Conservation (phyloP, 1,140 invertebrate genomes). For the Lasioglossum baleicum region DNA sequence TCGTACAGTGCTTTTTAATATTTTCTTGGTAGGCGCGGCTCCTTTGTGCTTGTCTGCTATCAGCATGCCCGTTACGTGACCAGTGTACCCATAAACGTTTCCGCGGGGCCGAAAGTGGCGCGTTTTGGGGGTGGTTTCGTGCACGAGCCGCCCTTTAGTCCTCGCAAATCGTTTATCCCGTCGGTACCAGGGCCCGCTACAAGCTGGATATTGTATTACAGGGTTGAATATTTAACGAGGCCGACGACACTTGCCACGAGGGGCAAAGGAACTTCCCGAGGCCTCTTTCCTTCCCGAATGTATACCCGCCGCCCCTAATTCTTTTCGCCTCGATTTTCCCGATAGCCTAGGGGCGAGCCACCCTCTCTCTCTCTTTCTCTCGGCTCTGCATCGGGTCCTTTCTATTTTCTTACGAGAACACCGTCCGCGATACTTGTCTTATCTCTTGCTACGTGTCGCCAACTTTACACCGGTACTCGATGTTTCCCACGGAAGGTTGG, state of each 20-base stretch:
- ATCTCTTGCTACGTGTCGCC: conserved; percentile 53
- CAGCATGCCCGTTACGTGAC: conserved; percentile 16
- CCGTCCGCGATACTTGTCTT: conserved; percentile 48
- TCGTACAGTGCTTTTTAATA: too few species aligned
- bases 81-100: conserved; percentile 29
- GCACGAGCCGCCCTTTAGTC: conserved; percentile 9
- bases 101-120: conserved; percentile 30
- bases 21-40: too few species aligned
- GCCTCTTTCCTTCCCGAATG: conserved; percentile 36
- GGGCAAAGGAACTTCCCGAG: conserved; percentile 62
- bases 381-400: background rate
- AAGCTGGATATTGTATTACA: conserved; percentile 77
- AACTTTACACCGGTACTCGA: conserved; percentile 32
- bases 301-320: conserved; percentile 61
- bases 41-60: background rate
- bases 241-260: conserved; percentile 69
- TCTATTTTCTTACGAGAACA: conserved; percentile 28
- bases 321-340: conserved; percentile 66
- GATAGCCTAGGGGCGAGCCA: conserved; percentile 51
- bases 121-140: conserved; percentile 27
- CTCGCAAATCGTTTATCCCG: conserved; percentile 66
- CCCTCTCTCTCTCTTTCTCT: background rate
- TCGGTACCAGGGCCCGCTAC: conserved; percentile 59
- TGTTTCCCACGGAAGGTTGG: conserved; percentile 4
- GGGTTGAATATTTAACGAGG: conserved; percentile 79